Percentiles rank a stretch among this genome's conserved stretches.
Evolutionary conservation across 2,113 vertebrate species (phyloP).

Genomic region (Gobio gobio): DNA sequence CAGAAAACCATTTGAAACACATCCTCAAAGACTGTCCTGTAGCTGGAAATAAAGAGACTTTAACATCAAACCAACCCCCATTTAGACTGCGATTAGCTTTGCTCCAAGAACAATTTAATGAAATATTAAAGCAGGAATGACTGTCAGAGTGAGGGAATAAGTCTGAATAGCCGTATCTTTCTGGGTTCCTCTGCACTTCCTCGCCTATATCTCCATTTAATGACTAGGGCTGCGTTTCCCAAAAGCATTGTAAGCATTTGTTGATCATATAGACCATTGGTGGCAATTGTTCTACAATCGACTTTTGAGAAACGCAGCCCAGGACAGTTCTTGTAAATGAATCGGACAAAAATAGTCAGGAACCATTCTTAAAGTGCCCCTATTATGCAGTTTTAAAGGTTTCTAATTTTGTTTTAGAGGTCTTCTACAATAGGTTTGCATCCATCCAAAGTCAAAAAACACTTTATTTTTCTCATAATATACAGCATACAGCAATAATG

Average conservation of each 20-base stretch:
- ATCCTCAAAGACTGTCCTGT: neutral
- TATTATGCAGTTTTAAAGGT: too few relatives aligned
- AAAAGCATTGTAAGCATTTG: too few relatives aligned
- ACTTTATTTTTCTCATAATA: too few relatives aligned
- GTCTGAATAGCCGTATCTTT: neutral
- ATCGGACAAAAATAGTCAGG: neutral
- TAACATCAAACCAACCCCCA: neutral
- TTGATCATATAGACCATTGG: too few relatives aligned
- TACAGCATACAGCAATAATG: too few relatives aligned
- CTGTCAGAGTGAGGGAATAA: neutral
- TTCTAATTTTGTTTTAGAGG: too few relatives aligned
- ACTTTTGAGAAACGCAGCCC: too few relatives aligned
- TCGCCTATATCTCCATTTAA: neutral
- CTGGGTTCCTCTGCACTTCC: conserved; percentile 1
- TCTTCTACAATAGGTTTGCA: too few relatives aligned
- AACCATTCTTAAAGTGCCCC: neutral
- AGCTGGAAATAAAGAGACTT: neutral
- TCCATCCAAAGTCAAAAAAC: too few relatives aligned
- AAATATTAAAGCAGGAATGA: neutral
- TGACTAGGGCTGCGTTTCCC: neutral
- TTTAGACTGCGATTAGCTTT: neutral
- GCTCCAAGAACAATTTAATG: neutral
- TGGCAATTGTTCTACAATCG: too few relatives aligned
- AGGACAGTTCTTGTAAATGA: neutral
- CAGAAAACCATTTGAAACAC: conserved; percentile 9